Base-by-base conservation (phyloP, 2,113 vertebrate species). In the Bothrops jararaca region DNA sequence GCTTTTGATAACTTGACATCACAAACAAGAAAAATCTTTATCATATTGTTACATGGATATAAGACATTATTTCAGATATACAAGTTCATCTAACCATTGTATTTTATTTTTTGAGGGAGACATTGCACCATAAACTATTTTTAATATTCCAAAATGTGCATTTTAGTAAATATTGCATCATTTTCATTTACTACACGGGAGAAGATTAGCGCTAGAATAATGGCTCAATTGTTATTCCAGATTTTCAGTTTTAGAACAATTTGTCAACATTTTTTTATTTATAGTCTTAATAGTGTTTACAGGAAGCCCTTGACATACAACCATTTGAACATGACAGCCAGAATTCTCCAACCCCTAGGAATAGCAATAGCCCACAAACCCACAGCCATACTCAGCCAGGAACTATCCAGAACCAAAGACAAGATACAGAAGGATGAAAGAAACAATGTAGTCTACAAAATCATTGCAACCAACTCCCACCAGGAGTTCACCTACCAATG, bases 151-250 rank as follows among this genome's bases (percentile, higher is more conserved):
- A 88, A 95, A 94, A 92, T 94, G 11, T 94, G 0, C 91, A 12
- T 92, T 94, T 95, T 80, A 57, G 39, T 90, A 96, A 96, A 91
- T 48, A 94, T 39, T 80, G 93, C n/a, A 92, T 94, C 6, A 91
- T 5, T 93, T 92, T 57, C 90, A 90, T 97, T 96, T 95, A 93
- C 18, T 94, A 94, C 89, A 93, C 94, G 24, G 48, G 95, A 92
- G 20, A 94, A 93, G 42, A 93, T 92, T 23, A 88, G 22, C 20
- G 91, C 86, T 85, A 92, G 39, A 64, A 64, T 29, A 92, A 89
- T 94, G 11, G 1, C 22, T 15, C n/a, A 3, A 7, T 3, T 86
- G 93, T 1, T 29, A 95, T 93, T 95, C 92, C 87, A 74, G n/a
- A 74, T 74, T 74, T 85, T 85, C 11, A 85, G 22, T 11, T 34